Evolutionary conservation across 1,140 invertebrate species (phyloP), one percentile per base, ranked within the genome.

Genomic region (Meloidogyne floridensis): DNA sequence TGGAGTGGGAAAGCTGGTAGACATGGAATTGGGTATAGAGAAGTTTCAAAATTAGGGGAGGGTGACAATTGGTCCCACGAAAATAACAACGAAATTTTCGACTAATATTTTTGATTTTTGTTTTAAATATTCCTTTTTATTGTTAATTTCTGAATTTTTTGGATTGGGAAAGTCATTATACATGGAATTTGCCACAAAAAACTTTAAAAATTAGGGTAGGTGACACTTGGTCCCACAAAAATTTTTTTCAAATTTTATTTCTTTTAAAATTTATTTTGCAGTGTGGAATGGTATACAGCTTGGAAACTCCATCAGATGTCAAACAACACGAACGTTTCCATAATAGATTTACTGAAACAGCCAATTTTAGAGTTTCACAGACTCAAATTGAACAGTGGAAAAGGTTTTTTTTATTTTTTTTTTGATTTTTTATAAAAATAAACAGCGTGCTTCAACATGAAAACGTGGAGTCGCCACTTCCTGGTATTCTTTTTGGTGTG

Each of bases 231-330:
- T 77, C 53, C 18, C 5, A 77, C 18, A 59, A 3, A n/a, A 3
- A 42, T 73, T 74, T 73, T 43, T 84, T 2, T 32, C 32, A n/a
- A 43, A 75, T 72, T n/a, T 47, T 7, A 32, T 15, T 83, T 74
- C 32, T 4, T 13, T 51, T 65, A 1, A 47, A 47, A 47, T 47
- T 47, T 43, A 65, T 83, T 72, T 80, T 86, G 82, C 51, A 86
- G 85, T 86, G 85, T 47, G 85, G 81, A 56, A 86, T 86, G 85
- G 79, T 80, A 13, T 86, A 84, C 77, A 86, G 86, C 54, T 18
- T 85, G 20, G 79, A 82, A 70, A 77, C 82, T n/a, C 53, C 43
- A 7, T 59, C 76, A 10, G 85, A 86, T 73, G 80, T 78, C 13
- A 32, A 81, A 53, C 69, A 76, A 42, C 85, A 86, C 59, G 71